phyloP scores from a whole-genome alignment of 1,140 invertebrate genomes.

The Pygmarrhopalites habei region DNA sequence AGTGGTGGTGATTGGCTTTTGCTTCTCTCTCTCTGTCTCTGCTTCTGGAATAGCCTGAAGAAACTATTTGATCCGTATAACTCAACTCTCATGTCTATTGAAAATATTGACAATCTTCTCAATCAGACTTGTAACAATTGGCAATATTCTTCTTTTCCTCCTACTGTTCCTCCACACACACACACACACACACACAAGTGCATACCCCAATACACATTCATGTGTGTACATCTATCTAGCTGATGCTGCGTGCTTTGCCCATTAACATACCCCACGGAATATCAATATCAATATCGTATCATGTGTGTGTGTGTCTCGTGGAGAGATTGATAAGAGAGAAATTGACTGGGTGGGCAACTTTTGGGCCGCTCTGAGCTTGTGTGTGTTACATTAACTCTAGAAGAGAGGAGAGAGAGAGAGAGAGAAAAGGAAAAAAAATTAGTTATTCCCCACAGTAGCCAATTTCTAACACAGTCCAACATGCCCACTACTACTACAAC shows the following conservation, averaged over 20 bases:
- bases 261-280: slow-evolving; percentile 14
- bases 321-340: slow-evolving; percentile 3
- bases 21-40: no score
- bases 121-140: slow-evolving; percentile 28
- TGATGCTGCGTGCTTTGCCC: no score
- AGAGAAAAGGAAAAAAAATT: slow-evolving; percentile 6
- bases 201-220: no score
- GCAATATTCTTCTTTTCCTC: slow-evolving; percentile 21
- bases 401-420: not conserved
- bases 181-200: no score
- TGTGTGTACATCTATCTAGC: no score
- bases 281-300: slow-evolving; percentile 9
- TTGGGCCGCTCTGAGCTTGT: not conserved
- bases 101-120: slow-evolving; percentile 38
- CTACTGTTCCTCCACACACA: not conserved
- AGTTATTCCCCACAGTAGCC: slow-evolving; percentile 15
- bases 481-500: no score
- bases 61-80: not conserved
- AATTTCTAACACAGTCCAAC: not conserved
- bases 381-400: not conserved
- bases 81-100: not conserved
- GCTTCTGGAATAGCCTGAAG: not conserved
- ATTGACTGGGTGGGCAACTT: slow-evolving; percentile 12
- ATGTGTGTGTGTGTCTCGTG: not conserved
- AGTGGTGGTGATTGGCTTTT: no score